Evolutionary conservation across 2,888 invertebrate species (phyloP).

Genomic region (Argyresthia albistria): DNA sequence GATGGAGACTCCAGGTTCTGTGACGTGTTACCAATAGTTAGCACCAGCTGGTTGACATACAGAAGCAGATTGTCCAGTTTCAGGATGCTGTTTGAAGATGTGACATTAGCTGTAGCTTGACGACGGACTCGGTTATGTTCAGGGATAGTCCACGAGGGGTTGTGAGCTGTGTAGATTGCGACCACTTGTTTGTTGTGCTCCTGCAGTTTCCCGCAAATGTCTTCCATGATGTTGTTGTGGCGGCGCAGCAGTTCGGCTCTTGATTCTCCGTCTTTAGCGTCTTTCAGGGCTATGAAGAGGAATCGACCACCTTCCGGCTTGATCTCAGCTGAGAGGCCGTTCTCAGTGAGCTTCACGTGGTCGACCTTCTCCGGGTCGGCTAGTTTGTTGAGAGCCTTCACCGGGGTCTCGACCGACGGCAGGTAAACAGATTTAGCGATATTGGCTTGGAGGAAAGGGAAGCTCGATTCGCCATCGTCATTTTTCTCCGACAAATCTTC

Average conservation of each 20-base stretch:
- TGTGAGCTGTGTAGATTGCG: constrained; percentile 71
- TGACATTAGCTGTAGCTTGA: constrained; percentile 17
- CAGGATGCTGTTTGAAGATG: constrained; percentile 10
- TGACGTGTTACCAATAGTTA: constrained; percentile 7
- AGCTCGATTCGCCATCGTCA: constrained; percentile 40
- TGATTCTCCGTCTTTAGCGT: constrained; percentile 69
- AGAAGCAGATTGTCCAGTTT: constrained; percentile 30
- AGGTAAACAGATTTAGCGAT: constrained; percentile 61
- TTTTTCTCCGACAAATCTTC: constrained; percentile 72
- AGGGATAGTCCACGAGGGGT: constrained; percentile 60
- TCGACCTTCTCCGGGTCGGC: constrained; percentile 44
- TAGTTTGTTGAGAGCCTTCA: constrained; percentile 65
- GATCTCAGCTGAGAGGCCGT: constrained; percentile 40
- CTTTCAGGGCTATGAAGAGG: constrained; percentile 71
- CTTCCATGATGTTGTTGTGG: constrained; percentile 74
- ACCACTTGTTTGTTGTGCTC: constrained; percentile 56
- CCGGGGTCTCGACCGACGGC: constrained; percentile 74
- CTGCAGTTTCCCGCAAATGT: constrained; percentile 59
- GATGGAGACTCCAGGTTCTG: constrained; percentile 4
- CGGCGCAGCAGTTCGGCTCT: constrained; percentile 67
- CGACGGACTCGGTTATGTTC: constrained; percentile 37
- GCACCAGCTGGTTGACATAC: constrained; percentile 19
- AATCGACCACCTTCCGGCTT: constrained; percentile 56
- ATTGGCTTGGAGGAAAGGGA: constrained; percentile 44
- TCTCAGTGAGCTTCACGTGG: constrained; percentile 44